Evolutionary conservation across 1,140 invertebrate genomes (phyloP).

Genomic region (Ladona fulva): DNA sequence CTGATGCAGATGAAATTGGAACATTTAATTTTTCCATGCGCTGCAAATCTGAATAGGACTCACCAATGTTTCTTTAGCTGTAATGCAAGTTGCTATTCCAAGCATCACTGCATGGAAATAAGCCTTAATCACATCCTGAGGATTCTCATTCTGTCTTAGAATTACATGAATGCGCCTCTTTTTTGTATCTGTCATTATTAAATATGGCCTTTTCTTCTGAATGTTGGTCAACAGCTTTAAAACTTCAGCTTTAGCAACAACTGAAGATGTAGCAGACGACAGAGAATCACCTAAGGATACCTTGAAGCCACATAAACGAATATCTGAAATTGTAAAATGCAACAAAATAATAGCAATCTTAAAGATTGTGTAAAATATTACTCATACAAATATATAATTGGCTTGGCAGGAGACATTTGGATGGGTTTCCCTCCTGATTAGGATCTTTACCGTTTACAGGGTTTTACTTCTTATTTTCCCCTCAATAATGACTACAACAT

Average conservation of each 20-base stretch:
- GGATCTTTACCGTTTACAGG: too few relatives aligned
- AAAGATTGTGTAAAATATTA: too few relatives aligned
- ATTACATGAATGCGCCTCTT: conserved; percentile 36
- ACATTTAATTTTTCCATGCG: too few relatives aligned
- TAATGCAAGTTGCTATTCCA: conserved; percentile 30
- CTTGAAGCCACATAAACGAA: conserved; percentile 40
- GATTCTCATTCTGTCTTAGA: conserved; percentile 34
- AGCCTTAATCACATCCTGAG: conserved; percentile 39
- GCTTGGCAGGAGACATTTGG: too few relatives aligned
- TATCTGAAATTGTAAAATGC: conserved; percentile 33
- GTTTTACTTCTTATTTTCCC: too few relatives aligned
- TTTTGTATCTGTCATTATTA: conserved; percentile 39
- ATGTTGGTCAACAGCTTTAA: conserved; percentile 31
- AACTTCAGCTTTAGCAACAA: conserved; percentile 31
- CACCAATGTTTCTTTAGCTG: conserved; percentile 18
- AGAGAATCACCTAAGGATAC: conserved; percentile 45
- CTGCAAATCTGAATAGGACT: conserved; percentile 20
- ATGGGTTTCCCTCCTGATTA: too few relatives aligned
- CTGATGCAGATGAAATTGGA: too few relatives aligned
- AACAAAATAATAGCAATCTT: too few relatives aligned
- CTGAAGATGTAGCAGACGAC: conserved; percentile 34
- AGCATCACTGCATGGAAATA: conserved; percentile 44
- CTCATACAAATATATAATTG: too few relatives aligned
- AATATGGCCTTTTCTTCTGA: conserved; percentile 38
- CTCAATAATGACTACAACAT: too few relatives aligned